Base-by-base conservation (phyloP, 2,888 invertebrate species). In the Rhodophaea formosa region DNA sequence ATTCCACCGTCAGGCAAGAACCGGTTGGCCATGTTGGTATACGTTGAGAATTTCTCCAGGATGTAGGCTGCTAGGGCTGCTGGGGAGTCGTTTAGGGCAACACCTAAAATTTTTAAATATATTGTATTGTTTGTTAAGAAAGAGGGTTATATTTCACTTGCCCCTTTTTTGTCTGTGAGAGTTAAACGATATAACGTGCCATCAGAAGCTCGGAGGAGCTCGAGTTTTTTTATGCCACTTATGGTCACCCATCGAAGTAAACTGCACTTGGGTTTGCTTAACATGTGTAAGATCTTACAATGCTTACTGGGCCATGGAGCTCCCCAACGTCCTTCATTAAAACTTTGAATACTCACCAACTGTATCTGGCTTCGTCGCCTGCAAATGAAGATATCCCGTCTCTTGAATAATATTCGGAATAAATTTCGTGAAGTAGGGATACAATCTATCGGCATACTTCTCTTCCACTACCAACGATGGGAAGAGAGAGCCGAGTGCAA, bases 351-450 rank as follows among this genome's bases (percentile, higher is more conserved):
- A 23, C 44, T 68, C 65, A 82, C 82, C 82, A 14, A 82, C 53
- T 0, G 97, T 97, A 72, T 98, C 97, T 12, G 98, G 97, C 76
- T 97, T 97, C 0, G 96, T 96, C 0, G 96, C 93, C 77, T 98
- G 97, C 7, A 97, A 69, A 75, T 97, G 97, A 67, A 95, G 67
- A 62, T 77, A 93, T 0, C 84, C 85, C 0, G 62, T 54, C 46
- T 85, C 84, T 16, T 82, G 75, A 0, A 86, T 0, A 0, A 83
- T 5, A 12, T 14, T 55, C 0, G 64, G 60, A 35, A 68, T 78
- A 6, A 59, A 60, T 7, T 68, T 59, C 1, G 59, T 59, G 1
- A 84, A 56, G 51, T 17, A 51, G 0, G 88, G 88, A 30, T 86
- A 87, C 65, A 85, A 65, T 43, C 84, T 70, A 42, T 81, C 76